phyloP scores from a whole-genome alignment of 2,888 invertebrate genomes.

The Muscina levida region DNA sequence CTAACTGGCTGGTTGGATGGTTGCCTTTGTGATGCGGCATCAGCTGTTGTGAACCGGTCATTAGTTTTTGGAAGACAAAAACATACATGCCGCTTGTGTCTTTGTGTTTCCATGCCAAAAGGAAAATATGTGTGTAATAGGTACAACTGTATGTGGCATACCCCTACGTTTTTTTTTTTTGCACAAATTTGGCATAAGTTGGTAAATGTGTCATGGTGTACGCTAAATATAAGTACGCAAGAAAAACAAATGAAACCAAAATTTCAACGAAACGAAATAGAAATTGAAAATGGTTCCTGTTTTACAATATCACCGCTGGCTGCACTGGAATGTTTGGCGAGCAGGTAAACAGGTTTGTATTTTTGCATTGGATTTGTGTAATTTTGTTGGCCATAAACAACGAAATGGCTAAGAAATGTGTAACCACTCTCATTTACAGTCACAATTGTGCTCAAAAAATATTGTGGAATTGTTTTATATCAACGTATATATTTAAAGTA shows the following conservation, averaged over 20 bases:
- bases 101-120: no score
- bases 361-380: no score
- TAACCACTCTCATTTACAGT: constrained; percentile 15
- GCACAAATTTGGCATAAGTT: constrained; percentile 47
- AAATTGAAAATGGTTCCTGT: constrained; percentile 54
- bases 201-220: constrained; percentile 56
- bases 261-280: constrained; percentile 25
- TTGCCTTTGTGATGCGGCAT: constrained; percentile 22
- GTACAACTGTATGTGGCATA: no score
- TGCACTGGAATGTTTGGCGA: constrained; percentile 21
- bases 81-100: no score
- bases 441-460: no score
- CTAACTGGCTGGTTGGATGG: not conserved
- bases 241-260: not conserved
- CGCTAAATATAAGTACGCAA: constrained; percentile 9
- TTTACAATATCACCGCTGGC: constrained; percentile 30
- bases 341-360: not conserved
- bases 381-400: constrained; percentile 26
- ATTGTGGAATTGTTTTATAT: not conserved
- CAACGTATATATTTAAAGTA: constrained; percentile 31
- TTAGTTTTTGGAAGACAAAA: no score
- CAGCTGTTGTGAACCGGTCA: constrained; percentile 21
- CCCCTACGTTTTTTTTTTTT: constrained; percentile 19
- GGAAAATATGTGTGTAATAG: not conserved
- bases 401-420: constrained; percentile 35